These are phyloP conservation scores for Hartigia nigra DNA, from an alignment of 2,888 invertebrate genomes.

Conservation along the genomic window DNA sequence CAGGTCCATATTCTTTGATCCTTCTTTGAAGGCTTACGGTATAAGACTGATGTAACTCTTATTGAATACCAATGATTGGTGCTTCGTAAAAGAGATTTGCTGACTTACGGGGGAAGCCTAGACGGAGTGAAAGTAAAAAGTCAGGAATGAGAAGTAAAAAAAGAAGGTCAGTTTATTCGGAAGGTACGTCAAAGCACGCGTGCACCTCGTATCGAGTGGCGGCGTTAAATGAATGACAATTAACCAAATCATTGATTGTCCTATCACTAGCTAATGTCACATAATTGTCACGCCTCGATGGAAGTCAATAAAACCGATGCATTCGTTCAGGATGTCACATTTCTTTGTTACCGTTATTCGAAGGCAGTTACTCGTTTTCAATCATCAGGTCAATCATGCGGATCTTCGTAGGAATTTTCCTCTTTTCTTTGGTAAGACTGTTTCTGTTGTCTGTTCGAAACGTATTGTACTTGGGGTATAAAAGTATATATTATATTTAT, in stretches of 20 bases:
- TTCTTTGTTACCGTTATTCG: not conserved
- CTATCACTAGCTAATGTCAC: not conserved
- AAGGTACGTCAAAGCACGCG: slow-evolving; percentile 15
- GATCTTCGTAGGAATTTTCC: not conserved
- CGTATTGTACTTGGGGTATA: not conserved
- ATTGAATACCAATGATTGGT: not conserved
- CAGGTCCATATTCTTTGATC: slow-evolving; percentile 13
- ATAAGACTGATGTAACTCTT: slow-evolving; percentile 9
- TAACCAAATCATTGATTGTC: not conserved
- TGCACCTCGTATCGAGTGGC: not conserved
- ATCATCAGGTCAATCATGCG: not conserved
- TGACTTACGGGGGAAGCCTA: not conserved
- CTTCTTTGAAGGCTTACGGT: slow-evolving; percentile 4
- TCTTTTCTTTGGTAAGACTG: not conserved
- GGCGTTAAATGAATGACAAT: not conserved
- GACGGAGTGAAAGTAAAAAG: slow-evolving; percentile 28
- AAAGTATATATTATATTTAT: not conserved
- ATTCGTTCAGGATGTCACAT: not conserved
- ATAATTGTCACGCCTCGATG: not conserved
- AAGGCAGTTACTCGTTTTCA: not conserved
- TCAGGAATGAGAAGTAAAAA: slow-evolving; percentile 1
- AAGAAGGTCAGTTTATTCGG: not conserved
- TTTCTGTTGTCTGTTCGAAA: not conserved
- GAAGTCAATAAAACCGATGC: not conserved
- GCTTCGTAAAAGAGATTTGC: not conserved